A percentile compares a stretch with the other conserved stretches of the same genome.
phyloP scores from a whole-genome alignment of 2,797 vertebrate species.

The Malurus leucopterus region DNA sequence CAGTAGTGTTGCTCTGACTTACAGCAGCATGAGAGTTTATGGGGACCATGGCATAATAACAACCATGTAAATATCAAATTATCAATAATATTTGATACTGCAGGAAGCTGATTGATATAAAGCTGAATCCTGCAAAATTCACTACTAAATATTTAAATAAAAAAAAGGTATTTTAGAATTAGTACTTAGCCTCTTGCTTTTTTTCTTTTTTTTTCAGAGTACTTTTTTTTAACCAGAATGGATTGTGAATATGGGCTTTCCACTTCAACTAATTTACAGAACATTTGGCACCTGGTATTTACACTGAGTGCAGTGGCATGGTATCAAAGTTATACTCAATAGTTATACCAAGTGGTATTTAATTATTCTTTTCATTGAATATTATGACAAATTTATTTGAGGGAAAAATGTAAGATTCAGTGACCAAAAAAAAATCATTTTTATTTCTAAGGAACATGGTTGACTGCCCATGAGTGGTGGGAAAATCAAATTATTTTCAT shows the following conservation, averaged over 20 bases:
- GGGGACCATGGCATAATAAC: background rate
- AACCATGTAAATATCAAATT: background rate
- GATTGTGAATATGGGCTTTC: background rate
- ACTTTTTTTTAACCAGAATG: background rate
- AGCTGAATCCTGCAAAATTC: background rate
- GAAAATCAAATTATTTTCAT: background rate
- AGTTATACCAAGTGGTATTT: background rate
- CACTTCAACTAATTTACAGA: background rate
- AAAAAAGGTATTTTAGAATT: accelerated
- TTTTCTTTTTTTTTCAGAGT: no score
- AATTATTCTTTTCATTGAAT: background rate
- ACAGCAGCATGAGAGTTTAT: background rate
- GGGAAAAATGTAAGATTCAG: background rate
- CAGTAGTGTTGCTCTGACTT: background rate
- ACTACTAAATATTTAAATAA: background rate
- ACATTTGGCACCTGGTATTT: background rate
- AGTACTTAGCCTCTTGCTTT: background rate
- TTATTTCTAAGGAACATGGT: background rate
- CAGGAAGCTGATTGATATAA: background rate
- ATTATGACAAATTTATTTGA: background rate
- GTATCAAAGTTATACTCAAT: background rate
- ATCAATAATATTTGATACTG: background rate
- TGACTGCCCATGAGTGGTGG: background rate
- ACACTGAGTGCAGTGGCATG: background rate
- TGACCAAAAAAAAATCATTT: background rate